Conservation (phyloP, 2,113 vertebrate species). For the Phycodurus eques region DNA sequence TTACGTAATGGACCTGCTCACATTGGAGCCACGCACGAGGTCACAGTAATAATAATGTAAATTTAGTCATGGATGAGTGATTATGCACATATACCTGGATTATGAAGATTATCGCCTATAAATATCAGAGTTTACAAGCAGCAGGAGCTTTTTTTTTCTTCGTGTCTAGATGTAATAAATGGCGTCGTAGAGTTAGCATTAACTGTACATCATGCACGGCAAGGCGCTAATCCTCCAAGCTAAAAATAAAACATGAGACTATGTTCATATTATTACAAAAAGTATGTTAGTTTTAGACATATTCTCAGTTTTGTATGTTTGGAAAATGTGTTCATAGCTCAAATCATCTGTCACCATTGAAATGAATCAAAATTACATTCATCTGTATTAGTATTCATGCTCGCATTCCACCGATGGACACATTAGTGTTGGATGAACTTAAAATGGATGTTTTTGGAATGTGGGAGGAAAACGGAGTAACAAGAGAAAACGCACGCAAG, state of each 20-base stretch:
- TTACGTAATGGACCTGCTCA: conserved; percentile 3
- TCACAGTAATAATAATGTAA: background rate
- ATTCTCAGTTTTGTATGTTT: background rate
- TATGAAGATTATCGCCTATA: background rate
- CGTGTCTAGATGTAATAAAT: background rate
- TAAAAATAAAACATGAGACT: background rate
- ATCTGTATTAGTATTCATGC: background rate
- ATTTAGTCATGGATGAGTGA: conserved; percentile 1
- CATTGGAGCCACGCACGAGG: background rate
- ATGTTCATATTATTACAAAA: background rate
- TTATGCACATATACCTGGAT: background rate
- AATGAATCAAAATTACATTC: too few species aligned
- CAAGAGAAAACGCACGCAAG: too few species aligned
- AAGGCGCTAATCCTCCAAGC: background rate
- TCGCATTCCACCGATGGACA: too few species aligned
- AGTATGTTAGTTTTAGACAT: background rate
- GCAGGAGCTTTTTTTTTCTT: background rate
- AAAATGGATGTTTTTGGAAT: too few species aligned
- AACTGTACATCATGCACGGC: background rate
- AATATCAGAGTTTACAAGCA: background rate
- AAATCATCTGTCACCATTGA: too few species aligned
- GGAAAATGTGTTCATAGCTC: too few species aligned
- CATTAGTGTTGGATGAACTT: too few species aligned
- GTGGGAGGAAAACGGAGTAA: too few species aligned
- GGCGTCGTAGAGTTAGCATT: background rate